Percentiles rank a stretch among this genome's conserved stretches.
These are phyloP conservation scores for Enteromius thamalakanensis DNA, from an alignment of 2,797 vertebrate species.

Conservation along the genomic window DNA sequence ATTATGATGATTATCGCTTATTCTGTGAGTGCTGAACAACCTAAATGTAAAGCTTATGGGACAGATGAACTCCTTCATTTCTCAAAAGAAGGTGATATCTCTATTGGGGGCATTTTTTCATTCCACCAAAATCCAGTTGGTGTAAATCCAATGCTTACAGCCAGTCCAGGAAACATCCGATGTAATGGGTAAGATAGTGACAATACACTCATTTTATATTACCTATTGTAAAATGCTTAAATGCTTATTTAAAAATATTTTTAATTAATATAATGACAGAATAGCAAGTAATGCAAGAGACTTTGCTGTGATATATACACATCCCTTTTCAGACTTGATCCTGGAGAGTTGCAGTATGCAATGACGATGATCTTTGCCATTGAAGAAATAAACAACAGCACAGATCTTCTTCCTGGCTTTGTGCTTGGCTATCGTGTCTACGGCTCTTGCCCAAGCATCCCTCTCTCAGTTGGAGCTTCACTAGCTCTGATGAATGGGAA, in stretches of 20 bases:
- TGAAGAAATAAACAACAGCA: conserved; percentile 80
- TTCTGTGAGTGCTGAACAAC: conserved; percentile 61
- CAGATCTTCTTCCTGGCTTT: conserved; percentile 73
- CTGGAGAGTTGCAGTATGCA: conserved; percentile 79
- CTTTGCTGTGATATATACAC: no score
- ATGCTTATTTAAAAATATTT: not conserved
- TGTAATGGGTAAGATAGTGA: conserved; percentile 76
- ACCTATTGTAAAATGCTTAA: not conserved
- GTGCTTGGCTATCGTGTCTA: conserved; percentile 79
- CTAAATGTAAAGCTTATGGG: conserved; percentile 72
- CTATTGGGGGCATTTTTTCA: conserved; percentile 81
- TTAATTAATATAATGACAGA: not conserved
- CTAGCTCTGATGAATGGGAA: conserved; percentile 77
- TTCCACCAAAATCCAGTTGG: conserved; percentile 76
- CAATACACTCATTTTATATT: not conserved
- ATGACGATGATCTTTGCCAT: conserved; percentile 82
- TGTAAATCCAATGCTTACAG: conserved; percentile 67
- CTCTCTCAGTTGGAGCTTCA: conserved; percentile 77
- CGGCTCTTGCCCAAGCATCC: conserved; percentile 78
- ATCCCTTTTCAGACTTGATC: conserved; percentile 70
- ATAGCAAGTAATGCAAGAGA: not conserved
- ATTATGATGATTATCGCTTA: conserved; percentile 65
- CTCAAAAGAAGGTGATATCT: conserved; percentile 77
- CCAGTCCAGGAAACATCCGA: conserved; percentile 71
- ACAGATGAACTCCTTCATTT: conserved; percentile 75